Conservation (phyloP, 2,888 invertebrate genomes). For the Agrypnus murinus region DNA sequence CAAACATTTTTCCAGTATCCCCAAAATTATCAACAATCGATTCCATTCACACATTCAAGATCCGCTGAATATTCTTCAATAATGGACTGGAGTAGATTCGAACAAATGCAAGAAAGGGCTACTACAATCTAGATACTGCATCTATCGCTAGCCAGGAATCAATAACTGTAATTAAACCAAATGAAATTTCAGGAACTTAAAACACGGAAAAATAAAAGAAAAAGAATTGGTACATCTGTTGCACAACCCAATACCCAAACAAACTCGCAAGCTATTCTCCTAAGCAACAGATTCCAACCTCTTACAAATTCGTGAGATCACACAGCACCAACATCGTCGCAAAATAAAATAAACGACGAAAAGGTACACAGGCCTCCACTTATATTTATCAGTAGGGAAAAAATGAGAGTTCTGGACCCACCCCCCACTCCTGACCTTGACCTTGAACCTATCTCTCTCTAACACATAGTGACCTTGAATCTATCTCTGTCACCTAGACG, state of each 20-base stretch:
- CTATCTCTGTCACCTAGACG: too few relatives aligned
- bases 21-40: conserved; percentile 11
- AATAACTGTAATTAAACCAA: conserved; percentile 23
- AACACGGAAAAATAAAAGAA: conserved; percentile 30
- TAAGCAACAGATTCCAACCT: conserved; percentile 6
- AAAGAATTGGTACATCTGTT: conserved; percentile 5
- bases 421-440: too few relatives aligned
- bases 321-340: neutral
- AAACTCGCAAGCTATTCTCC: neutral
- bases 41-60: conserved; percentile 6
- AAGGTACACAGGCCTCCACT: neutral
- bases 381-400: conserved; percentile 12
- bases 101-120: conserved; percentile 1
- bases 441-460: too few relatives aligned
- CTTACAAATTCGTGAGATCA: neutral
- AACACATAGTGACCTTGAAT: too few relatives aligned
- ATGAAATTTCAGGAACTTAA: conserved; percentile 25
- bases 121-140: conserved; percentile 9
- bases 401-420: too few relatives aligned
- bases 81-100: conserved; percentile 12
- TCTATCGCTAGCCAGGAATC: conserved; percentile 20
- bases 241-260: conserved; percentile 1
- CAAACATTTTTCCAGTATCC: neutral
- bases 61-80: neutral
- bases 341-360: conserved; percentile 4